Evolutionary conservation across 2,113 vertebrate species (phyloP), one percentile per base, ranked within the genome.

Genomic region (Sturnus vulgaris): DNA sequence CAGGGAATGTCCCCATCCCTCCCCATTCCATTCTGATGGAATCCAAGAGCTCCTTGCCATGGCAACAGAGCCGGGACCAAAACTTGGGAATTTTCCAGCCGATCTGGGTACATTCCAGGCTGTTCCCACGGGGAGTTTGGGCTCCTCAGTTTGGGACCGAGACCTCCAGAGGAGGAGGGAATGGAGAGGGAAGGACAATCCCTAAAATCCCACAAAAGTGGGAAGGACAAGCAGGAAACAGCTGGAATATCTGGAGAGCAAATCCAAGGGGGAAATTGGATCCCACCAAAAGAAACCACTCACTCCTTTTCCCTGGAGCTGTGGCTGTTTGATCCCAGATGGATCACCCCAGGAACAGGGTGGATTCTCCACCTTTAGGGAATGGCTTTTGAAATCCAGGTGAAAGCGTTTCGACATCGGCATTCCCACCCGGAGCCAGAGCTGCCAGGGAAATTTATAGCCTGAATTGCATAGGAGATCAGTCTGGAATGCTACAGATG

Each of bases 321-420:
- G 0, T 1, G 7, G 35, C 52, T 39, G 4, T 60, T 94, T 44
- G 7, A 52, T 46, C 57, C n/a, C 0, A 0, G 22, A 17, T 5
- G 35, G 44, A 64, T n/a, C 1, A 2, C 11, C 11, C 4, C 0
- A 3, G 76, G 24, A 15, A 40, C 0, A 1, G 11, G 27, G 30
- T 16, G 19, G 63, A n/a, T 81, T 73, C 72, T 72, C 63, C 55
- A 72, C 59, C 40, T 60, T 72, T 13, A 28, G 20, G 7, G 4
- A 87, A 79, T 16, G 39, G 19, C 65, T 90, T 39, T 55, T 13
- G 39, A 25, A 81, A 80, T 56, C 35, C 21, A 40, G 28, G 57
- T 22, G n/a, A 39, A 82, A 37, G 37, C 30, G 40, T 42, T 82
- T 79, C 75, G 39, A 37, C 60, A 11, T 28, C 2, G 0, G 17